Evolutionary conservation across 2,888 invertebrate genomes (phyloP).

Genomic region (Drosophila atroscutellata): DNA sequence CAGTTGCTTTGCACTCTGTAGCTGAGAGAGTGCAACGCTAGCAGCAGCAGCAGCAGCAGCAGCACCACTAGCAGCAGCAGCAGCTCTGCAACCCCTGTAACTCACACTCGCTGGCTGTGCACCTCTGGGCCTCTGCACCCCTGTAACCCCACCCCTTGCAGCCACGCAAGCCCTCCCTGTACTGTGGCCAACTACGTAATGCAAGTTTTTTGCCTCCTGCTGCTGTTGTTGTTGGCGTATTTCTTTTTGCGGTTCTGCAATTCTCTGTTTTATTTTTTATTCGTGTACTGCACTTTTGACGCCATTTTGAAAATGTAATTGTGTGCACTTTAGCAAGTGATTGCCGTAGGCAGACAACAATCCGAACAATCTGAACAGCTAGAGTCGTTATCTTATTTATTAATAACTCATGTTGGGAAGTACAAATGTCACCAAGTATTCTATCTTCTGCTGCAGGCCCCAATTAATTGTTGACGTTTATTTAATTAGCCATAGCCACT

Average conservation of each 20-base stretch:
- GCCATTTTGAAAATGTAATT: conserved; percentile 82
- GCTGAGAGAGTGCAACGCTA: conserved; percentile 8
- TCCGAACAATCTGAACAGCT: background rate
- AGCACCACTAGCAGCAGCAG: background rate
- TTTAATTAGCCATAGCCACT: conserved; percentile 39
- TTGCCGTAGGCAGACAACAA: conserved; percentile 35
- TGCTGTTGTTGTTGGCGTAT: conserved; percentile 30
- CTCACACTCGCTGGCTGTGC: conserved; percentile 30
- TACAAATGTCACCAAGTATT: conserved; percentile 22
- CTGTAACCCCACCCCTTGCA: conserved; percentile 3
- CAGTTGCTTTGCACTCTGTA: conserved; percentile 55
- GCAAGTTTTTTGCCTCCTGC: conserved; percentile 35
- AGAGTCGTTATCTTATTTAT: background rate
- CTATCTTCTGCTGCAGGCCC: background rate
- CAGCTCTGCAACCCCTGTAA: conserved; percentile 45
- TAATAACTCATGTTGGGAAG: background rate
- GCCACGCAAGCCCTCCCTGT: conserved; percentile 8
- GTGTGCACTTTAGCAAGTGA: conserved; percentile 67
- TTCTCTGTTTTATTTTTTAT: conserved; percentile 27
- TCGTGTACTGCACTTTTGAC: conserved; percentile 69
- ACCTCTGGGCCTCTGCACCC: conserved; percentile 1
- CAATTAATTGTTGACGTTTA: conserved; percentile 11
- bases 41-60: background rate
- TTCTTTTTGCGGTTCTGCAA: conserved; percentile 56
- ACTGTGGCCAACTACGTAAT: conserved; percentile 29